Percentiles rank a stretch among this genome's conserved stretches.
Conservation (phyloP, 2,888 invertebrate species). For the Chirona hameri region DNA sequence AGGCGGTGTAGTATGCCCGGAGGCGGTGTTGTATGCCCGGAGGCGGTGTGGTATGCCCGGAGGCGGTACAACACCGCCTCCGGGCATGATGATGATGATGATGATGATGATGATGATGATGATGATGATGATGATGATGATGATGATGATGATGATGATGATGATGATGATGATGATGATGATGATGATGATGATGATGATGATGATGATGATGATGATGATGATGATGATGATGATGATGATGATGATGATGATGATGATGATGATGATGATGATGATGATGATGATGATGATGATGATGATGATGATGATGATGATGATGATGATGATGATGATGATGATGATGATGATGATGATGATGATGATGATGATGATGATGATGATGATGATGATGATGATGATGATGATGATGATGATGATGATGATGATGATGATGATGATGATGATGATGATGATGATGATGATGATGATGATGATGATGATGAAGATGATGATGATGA, state of each 20-base stretch:
- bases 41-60: too few species aligned
- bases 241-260: constrained; percentile 22
- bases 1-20: too few species aligned
- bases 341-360: constrained; percentile 30
- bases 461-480: constrained; percentile 11
- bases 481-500: too few species aligned
- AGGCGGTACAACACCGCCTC: too few species aligned
- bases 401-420: constrained; percentile 22
- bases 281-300: constrained; percentile 22
- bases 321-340: constrained; percentile 28
- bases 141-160: constrained; percentile 22
- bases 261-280: constrained; percentile 22
- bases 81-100: constrained; percentile 22
- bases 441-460: constrained; percentile 29
- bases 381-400: constrained; percentile 22
- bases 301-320: constrained; percentile 24
- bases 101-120: constrained; percentile 22
- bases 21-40: too few species aligned
- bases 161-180: constrained; percentile 22
- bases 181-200: constrained; percentile 22
- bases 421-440: constrained; percentile 29
- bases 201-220: constrained; percentile 22
- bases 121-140: constrained; percentile 22
- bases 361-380: constrained; percentile 10
- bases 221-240: constrained; percentile 22